Conservation (phyloP, 2,113 vertebrate genomes). For the Theristicus caerulescens region DNA sequence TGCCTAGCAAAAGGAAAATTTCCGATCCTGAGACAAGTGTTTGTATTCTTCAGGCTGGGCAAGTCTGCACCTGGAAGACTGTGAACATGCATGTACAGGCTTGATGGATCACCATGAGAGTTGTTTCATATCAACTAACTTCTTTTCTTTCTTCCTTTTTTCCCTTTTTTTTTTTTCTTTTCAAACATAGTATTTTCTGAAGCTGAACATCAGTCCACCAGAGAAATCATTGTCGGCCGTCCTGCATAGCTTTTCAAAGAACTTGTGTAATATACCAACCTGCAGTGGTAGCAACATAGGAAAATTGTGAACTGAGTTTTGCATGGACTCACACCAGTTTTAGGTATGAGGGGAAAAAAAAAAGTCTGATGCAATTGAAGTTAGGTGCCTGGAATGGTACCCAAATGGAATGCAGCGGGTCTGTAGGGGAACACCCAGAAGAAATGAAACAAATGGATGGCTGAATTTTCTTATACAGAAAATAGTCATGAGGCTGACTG, state of each 20-base stretch:
- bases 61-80: not conserved
- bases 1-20: not conserved
- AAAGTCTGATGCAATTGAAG: not conserved
- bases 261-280: not conserved
- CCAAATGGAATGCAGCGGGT: not conserved
- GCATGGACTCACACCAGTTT: not conserved
- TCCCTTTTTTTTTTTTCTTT: fast-evolving
- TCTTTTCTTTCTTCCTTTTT: not conserved
- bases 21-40: not conserved
- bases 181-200: not conserved
- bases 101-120: not conserved
- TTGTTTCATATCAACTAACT: not conserved
- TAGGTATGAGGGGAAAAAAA: not conserved
- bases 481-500: not conserved
- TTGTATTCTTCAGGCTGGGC: not conserved
- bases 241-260: not conserved
- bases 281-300: not conserved
- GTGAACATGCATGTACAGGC: not conserved
- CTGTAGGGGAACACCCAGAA: not conserved
- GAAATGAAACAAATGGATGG: not conserved
- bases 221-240: not conserved
- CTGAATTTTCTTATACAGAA: not conserved
- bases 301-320: not conserved
- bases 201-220: not conserved
- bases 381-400: not conserved